Conservation (phyloP, 2,113 vertebrate genomes). For the Acrocephalus arundinaceus region DNA sequence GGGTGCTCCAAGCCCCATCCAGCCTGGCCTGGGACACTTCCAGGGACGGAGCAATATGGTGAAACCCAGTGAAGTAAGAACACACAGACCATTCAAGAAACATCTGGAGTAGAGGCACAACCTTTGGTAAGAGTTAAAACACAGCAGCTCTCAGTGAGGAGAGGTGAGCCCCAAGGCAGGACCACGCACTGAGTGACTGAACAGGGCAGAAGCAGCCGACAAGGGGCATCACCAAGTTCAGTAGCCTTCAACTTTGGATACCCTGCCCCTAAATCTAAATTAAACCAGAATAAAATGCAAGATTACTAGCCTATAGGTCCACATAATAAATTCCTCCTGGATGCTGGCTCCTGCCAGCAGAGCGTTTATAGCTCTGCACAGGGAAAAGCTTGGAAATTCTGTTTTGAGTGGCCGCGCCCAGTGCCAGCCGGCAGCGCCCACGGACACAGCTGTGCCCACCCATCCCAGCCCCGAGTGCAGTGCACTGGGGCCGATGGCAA, state of each 20-base stretch:
- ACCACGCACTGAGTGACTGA: fast-evolving
- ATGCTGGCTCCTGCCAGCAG: background rate
- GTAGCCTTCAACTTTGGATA: background rate
- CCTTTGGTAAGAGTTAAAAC: background rate
- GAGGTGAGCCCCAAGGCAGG: background rate
- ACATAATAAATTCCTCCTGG: background rate
- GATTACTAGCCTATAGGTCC: background rate
- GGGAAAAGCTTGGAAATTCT: background rate
- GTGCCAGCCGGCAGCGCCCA: background rate
- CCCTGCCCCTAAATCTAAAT: background rate
- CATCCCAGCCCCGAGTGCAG: background rate
- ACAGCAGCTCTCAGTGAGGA: background rate
- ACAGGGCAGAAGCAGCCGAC: background rate
- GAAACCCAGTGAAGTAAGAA: background rate
- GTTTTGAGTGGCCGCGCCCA: fast-evolving
- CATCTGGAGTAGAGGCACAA: background rate
- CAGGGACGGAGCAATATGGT: background rate
- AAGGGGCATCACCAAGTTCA: background rate
- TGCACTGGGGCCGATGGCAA: background rate
- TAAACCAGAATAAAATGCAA: background rate
- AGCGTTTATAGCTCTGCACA: fast-evolving
- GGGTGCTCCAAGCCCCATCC: fast-evolving
- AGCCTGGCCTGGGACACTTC: fast-evolving
- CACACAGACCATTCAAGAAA: background rate
- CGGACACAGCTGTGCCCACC: background rate